phyloP scores from a whole-genome alignment of 1,140 invertebrate species.

The Samia ricini region DNA sequence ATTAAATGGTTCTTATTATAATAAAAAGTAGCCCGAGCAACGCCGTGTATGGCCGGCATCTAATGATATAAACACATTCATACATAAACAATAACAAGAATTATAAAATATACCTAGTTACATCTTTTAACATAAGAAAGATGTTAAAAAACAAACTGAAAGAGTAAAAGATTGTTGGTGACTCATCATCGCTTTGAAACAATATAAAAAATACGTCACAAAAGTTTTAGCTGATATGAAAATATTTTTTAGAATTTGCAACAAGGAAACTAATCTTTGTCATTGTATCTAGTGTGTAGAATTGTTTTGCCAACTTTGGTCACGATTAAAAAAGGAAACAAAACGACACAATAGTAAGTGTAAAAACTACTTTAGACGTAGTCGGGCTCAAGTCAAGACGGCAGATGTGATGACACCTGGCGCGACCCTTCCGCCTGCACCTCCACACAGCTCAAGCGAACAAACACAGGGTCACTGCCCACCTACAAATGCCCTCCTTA shows the following conservation, averaged over 20 bases:
- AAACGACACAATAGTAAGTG: constrained; percentile 36
- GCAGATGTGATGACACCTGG: constrained; percentile 72
- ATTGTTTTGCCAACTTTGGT: constrained; percentile 8
- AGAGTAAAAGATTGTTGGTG: neutral
- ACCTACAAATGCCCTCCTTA: constrained; percentile 57
- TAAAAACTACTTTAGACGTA: constrained; percentile 31
- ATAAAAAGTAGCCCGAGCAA: no score
- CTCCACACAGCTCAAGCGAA: constrained; percentile 29
- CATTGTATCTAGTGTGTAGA: neutral
- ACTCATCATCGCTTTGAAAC: neutral
- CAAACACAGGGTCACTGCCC: constrained; percentile 62
- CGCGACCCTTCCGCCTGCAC: constrained; percentile 63
- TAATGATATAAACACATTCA: no score
- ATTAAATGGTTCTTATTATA: no score
- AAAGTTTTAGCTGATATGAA: neutral
- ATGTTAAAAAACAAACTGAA: no score
- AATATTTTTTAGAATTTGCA: neutral
- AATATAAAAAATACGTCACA: neutral
- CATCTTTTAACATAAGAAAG: no score
- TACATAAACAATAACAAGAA: no score
- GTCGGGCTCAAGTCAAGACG: constrained; percentile 51
- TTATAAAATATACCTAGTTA: no score
- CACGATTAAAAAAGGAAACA: constrained; percentile 48
- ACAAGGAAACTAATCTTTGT: neutral
- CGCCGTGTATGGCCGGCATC: no score